Evolutionary conservation across 2,113 vertebrate species (phyloP), one percentile per base, ranked within the genome.

Genomic region (Budorcas taxicolor): DNA sequence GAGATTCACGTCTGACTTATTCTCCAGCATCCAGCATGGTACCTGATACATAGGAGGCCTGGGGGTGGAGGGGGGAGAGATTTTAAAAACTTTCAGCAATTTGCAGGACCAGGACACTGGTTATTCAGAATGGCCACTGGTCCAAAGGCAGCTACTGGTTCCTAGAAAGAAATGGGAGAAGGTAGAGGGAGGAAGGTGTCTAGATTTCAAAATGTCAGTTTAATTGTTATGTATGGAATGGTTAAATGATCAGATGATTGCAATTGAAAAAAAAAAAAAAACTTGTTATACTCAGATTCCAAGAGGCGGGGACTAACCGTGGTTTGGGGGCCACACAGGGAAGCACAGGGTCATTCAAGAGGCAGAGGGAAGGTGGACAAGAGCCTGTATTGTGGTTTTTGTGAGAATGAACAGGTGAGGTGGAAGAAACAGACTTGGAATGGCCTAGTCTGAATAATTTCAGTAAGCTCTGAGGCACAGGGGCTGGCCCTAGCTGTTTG

Each of bases 311-410:
- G 33, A 23, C n/a, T 40, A 2, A 5, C 17, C 3, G 0, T 1
- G 0, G 3, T 19, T 14, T 0, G 11, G 36, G 47, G 50, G 1
- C 4, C 45, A 9, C 14, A 3, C 9, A 13, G 50, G 16, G 47
- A 67, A 47, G 74, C 15, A 6, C 9, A 19, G n/a, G 47, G 27
- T 82, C 0, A 7, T 13, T 52, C 6, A n/a, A n/a, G 14, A 76
- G 83, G 43, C n/a, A 23, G 40, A 74, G 23, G 4, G 31, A 45
- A 36, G 2, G 33, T 17, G 53, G 67, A 9, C n/a, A 14, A 25
- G 36, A 50, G 40, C 13, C 43, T 83, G 27, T 11, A 15, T 7
- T 23, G 40, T 33, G 71, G 19, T 13, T 50, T 91, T 64, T 40
- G 45, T 1, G 10, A 36, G 89, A 83, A 60, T 23, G 45, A 85